phyloP scores from a whole-genome alignment of 2,888 invertebrate species.

The Andrena dorsata region DNA sequence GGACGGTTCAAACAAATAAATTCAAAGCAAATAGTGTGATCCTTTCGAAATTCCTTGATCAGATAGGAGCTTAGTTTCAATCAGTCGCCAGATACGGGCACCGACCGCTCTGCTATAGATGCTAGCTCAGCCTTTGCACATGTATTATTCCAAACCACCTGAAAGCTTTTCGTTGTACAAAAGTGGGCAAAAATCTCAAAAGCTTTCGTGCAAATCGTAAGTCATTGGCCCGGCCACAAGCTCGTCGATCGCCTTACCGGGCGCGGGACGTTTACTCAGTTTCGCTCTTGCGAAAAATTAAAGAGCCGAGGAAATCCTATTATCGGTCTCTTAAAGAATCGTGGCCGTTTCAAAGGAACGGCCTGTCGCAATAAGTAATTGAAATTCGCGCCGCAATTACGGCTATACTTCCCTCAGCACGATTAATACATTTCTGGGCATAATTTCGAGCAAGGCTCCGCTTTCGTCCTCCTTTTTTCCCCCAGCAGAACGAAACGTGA shows the following conservation, averaged over 20 bases:
- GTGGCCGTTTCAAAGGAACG: background rate
- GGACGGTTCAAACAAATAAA: background rate
- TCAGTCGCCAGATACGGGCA: conserved; percentile 55
- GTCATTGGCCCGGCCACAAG: conserved; percentile 69
- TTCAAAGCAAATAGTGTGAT: background rate
- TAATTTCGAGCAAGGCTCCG: background rate
- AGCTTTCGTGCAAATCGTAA: conserved; percentile 75
- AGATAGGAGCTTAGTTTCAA: conserved; percentile 47
- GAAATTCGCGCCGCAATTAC: conserved; percentile 6
- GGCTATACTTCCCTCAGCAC: background rate
- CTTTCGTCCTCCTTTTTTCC: background rate
- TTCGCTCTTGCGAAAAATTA: conserved; percentile 47
- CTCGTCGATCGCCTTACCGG: conserved; percentile 63
- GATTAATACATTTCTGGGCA: background rate
- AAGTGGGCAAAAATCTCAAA: conserved; percentile 75
- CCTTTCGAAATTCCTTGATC: conserved; percentile 41
- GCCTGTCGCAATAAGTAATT: background rate
- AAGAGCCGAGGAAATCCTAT: conserved; percentile 30
- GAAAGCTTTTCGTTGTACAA: conserved; percentile 82
- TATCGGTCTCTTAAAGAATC: conserved; percentile 24
- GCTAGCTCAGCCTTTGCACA: conserved; percentile 68
- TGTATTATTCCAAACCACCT: conserved; percentile 81
- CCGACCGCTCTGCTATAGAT: conserved; percentile 48
- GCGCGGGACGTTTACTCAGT: conserved; percentile 36
- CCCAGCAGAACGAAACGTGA: background rate